Base-by-base conservation (phyloP, 1,140 invertebrate genomes). In the Apis laboriosa region DNA sequence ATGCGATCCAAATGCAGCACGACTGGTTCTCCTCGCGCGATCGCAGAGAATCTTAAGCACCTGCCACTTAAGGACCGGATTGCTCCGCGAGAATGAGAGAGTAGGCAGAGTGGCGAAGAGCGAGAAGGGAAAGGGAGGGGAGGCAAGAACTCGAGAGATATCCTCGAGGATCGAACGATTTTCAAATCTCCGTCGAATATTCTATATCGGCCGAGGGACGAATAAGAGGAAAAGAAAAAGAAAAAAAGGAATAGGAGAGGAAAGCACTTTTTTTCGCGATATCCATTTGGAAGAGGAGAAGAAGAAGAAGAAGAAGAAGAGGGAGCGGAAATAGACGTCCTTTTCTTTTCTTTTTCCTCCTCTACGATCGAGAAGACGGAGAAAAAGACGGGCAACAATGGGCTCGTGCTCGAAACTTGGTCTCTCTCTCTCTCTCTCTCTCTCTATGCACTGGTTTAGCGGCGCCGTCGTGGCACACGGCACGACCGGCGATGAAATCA, bases 401-500 rank as follows among this genome's bases (percentile, higher is more conserved):
- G 77, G 73, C 73, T 86, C 80, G 80, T 83, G 86, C 76, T 87
- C 77, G 55, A 77, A 87, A 34, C 68, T 75, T 71, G 82, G 74
- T 71, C 73, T 64, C 63, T 43, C 34, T 43, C 5, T 43, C 5
- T 43, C 34, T 43, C 34, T 43, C 34, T 43, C 34, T 43, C 34
- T 43, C 5, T 7, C 34, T 43, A 81, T 77, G 74, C 68, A 77
- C 80, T 72, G 84, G 67, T 85, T 82, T 72, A 72, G 67, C 80
- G 73, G 80, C 67, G 80, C 74, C 84, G 67, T 13, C 24, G 3
- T 73, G 83, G 83, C 89, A 88, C 86, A 86, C 89, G 88, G 90
- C 88, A 80, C 87, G 77, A 87, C 88, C 88, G 88, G 89, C 92
- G 92, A 92, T 93, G 91, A 92, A 93, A 93, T 93, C 92, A 92